Conservation (phyloP, 2,113 vertebrate genomes). For the Emberiza fucata region DNA sequence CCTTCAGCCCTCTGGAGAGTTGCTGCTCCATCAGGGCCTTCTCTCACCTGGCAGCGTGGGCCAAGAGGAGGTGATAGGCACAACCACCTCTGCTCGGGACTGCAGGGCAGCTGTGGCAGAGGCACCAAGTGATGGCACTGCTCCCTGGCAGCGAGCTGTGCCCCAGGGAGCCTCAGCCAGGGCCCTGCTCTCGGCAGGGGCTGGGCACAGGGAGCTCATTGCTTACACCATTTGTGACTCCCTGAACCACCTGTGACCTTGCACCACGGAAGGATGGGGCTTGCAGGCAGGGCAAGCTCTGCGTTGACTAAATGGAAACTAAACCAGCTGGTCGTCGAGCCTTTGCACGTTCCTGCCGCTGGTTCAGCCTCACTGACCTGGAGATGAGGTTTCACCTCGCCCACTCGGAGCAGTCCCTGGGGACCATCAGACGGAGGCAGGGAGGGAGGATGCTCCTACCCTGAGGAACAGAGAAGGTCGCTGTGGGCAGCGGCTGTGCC, state of each 20-base stretch:
- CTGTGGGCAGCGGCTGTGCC: not conserved
- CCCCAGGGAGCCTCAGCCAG: not conserved
- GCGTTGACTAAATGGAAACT: not conserved
- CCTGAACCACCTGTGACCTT: not conserved
- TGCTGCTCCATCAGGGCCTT: not conserved
- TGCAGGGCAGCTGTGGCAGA: not conserved
- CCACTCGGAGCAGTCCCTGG: rapidly evolving
- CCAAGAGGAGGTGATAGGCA: not conserved
- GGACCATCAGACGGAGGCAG: not conserved
- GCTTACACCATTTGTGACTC: not conserved
- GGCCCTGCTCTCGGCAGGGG: not conserved
- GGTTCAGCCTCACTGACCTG: not conserved
- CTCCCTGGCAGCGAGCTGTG: no score
- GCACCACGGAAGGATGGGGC: rapidly evolving
- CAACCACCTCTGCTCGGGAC: rapidly evolving
- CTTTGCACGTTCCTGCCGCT: not conserved
- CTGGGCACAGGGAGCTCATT: not conserved
- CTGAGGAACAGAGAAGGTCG: not conserved
- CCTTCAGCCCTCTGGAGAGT: not conserved
- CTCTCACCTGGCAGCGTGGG: rapidly evolving
- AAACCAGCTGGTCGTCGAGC: rapidly evolving
- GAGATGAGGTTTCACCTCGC: not conserved
- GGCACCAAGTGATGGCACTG: rapidly evolving
- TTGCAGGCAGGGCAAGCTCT: not conserved
- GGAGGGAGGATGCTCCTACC: not conserved